Percentiles rank a stretch among this genome's conserved stretches.
Evolutionary conservation across 2,888 invertebrate species (phyloP).

Genomic region (Drosophila emarginata): DNA sequence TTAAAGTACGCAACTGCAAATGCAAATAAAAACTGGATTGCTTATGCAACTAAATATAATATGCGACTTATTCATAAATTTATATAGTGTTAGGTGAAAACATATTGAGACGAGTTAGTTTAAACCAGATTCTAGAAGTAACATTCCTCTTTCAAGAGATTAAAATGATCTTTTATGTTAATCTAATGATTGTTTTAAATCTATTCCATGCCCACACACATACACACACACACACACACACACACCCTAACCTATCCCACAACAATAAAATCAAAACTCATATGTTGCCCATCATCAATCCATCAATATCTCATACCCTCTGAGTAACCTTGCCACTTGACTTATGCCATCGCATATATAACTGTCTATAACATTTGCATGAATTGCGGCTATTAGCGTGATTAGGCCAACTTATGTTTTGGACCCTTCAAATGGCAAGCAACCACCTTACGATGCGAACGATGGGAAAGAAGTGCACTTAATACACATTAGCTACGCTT

Average conservation of each 20-base stretch:
- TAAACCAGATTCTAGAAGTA: neutral
- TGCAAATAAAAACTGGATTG: neutral
- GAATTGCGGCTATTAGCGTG: slow-evolving; percentile 64
- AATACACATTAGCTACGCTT: slow-evolving; percentile 76
- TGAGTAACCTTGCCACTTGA: slow-evolving; percentile 56
- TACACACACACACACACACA: neutral
- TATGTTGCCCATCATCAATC: neutral
- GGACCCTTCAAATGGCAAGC: neutral
- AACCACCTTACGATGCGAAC: slow-evolving; percentile 27
- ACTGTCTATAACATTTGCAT: slow-evolving; percentile 65
- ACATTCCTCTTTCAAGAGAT: too few relatives aligned
- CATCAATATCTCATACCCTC: slow-evolving; percentile 24
- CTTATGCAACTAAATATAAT: neutral
- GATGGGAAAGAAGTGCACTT: slow-evolving; percentile 66
- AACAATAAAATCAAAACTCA: neutral
- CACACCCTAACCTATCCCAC: slow-evolving; percentile 1
- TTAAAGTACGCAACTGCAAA: neutral
- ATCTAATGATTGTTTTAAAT: neutral
- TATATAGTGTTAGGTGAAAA: neutral
- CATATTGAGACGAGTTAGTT: neutral
- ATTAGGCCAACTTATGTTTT: slow-evolving; percentile 50
- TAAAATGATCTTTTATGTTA: neutral
- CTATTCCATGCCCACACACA: too few relatives aligned
- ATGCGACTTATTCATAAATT: neutral
- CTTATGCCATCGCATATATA: slow-evolving; percentile 54